Conservation (phyloP, 2,888 invertebrate genomes). For the Cephus spinipes region DNA sequence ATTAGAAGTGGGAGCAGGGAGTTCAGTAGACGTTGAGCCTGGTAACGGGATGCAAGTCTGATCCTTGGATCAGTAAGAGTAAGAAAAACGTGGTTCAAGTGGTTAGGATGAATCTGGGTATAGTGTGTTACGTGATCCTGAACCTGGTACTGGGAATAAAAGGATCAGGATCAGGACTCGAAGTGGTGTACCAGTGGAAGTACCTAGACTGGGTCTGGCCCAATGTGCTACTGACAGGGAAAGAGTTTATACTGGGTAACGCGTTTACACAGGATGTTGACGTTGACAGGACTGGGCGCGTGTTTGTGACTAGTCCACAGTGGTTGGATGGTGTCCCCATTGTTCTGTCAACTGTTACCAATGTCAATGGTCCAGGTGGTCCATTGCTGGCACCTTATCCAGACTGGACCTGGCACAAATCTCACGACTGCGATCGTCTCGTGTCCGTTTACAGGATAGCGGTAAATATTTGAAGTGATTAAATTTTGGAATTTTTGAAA, state of each 20-base stretch:
- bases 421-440: constrained; percentile 53
- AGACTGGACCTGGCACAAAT: constrained; percentile 58
- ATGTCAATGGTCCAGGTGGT: constrained; percentile 50
- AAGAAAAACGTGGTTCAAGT: neutral
- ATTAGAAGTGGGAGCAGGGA: neutral
- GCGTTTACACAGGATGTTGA: constrained; percentile 62
- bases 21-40: neutral
- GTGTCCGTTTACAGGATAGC: constrained; percentile 63
- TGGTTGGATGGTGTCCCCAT: constrained; percentile 63
- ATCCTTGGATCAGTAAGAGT: constrained; percentile 14
- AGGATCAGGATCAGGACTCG: constrained; percentile 32
- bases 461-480: constrained; percentile 48
- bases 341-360: constrained; percentile 57
- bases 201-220: constrained; percentile 59
- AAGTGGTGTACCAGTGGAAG: constrained; percentile 56
- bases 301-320: constrained; percentile 63
- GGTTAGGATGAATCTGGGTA: neutral
- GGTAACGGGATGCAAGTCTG: constrained; percentile 31
- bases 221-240: constrained; percentile 47
- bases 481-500: neutral
- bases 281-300: constrained; percentile 53
- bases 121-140: neutral
- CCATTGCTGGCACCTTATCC: constrained; percentile 62
- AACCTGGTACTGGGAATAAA: neutral
- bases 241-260: constrained; percentile 57